Base-by-base conservation (phyloP, 2,888 invertebrate species). In the Apeira syringaria region DNA sequence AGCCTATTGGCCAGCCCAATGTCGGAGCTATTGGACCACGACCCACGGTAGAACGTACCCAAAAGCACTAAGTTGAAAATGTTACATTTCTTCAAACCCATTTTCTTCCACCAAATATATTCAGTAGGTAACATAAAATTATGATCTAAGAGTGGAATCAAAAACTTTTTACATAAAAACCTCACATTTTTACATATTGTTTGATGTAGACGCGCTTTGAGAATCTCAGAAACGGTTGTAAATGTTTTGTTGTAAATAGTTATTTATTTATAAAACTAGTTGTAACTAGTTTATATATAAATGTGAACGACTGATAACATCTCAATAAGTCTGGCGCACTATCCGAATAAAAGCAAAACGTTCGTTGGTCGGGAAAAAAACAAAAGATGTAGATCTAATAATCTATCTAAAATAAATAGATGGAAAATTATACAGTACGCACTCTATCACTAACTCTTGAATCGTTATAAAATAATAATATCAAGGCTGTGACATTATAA, bases 221-320 rank as follows among this genome's bases (percentile, higher is more conserved):
- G 62, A 64, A 58, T 73, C 61, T 70, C 67, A 59, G 53, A 65
- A 60, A 70, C 70, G 67, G 65, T 75, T 77, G 69, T 78, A 75
- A 67, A 68, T 75, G 76, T 73, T 70, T 79, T 79, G 60, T 63
- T 80, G 78, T 83, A 81, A 68, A 81, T 84, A 83, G 61, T 68
- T 35, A 70, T 70, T 70, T 61, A 37, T 60, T 50, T 58, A 61
- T 28, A 66, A 62, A n/a, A 61, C 68, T 57, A 64, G 65, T 65
- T n/a, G n/a, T n/a, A n/a, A n/a, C n/a, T n/a, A n/a, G n/a, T n/a
- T n/a, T n/a, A n/a, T n/a, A n/a, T n/a, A n/a, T n/a, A n/a, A n/a
- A n/a, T n/a, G n/a, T n/a, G n/a, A 74, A 74, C 68, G 77, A 79
- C 80, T 79, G 79, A 79, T 66, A 59, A 60, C 61, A 65, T 65